Percentiles rank a stretch among this genome's conserved stretches.
phyloP scores from a whole-genome alignment of 2,888 invertebrate genomes.

The Eupelmus urozonus region DNA sequence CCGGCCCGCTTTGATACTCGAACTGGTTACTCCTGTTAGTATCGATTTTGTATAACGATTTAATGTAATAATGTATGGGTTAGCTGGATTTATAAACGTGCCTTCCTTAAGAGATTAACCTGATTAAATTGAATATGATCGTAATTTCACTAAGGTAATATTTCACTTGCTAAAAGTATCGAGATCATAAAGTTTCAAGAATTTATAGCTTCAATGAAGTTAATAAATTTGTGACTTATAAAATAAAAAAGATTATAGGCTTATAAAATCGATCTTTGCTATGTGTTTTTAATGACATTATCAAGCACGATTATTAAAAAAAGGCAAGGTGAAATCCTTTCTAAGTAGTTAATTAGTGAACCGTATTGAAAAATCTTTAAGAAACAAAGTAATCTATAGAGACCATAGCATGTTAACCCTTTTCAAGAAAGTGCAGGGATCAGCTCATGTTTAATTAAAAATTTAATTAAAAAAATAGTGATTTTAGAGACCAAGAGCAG shows the following conservation, averaged over 20 bases:
- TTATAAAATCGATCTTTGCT: too few species aligned
- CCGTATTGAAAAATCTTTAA: background rate
- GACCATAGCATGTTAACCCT: background rate
- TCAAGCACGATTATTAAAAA: background rate
- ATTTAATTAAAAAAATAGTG: conserved; percentile 37
- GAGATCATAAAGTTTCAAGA: too few species aligned
- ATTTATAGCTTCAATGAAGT: too few species aligned
- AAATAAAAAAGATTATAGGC: too few species aligned
- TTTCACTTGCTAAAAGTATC: too few species aligned
- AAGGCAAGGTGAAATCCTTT: background rate
- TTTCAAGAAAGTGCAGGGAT: background rate
- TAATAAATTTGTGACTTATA: too few species aligned
- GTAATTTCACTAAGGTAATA: too few species aligned
- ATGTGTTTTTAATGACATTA: too few species aligned
- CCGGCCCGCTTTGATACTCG: background rate
- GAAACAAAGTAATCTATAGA: background rate
- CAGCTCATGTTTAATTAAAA: conserved; percentile 27
- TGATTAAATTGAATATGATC: too few species aligned
- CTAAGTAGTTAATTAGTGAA: background rate
- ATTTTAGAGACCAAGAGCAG: background rate
- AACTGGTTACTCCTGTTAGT: background rate
- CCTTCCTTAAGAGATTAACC: too few species aligned
- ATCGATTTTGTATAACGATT: background rate
- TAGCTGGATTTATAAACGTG: too few species aligned
- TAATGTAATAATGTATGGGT: background rate